Evolutionary conservation across 1,140 invertebrate species (phyloP).

Genomic region (Liolophura sinensis): DNA sequence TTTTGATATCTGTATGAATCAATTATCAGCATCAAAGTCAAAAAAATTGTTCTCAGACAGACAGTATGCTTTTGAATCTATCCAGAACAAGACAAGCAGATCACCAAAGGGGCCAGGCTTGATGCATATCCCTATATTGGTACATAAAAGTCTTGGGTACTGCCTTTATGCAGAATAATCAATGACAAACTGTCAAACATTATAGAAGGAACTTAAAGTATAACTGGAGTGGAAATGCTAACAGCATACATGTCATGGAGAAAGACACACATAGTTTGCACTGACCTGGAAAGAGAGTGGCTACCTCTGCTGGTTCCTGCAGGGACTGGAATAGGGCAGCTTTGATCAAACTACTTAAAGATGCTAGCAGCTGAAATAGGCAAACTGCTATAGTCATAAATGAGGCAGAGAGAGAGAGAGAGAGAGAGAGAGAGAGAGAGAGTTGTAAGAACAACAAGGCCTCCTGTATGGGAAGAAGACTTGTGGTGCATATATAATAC

Average conservation of each 20-base stretch:
- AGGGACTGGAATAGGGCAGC: constrained; percentile 28
- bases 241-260: neutral
- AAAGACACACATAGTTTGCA: neutral
- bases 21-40: no score
- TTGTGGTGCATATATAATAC: no score
- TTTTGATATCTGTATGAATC: no score
- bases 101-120: neutral
- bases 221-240: neutral
- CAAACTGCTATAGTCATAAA: constrained; percentile 7
- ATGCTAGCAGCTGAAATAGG: constrained; percentile 27
- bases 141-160: neutral
- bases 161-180: neutral
- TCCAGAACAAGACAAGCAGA: neutral
- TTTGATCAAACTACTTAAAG: constrained; percentile 23
- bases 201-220: constrained; percentile 4
- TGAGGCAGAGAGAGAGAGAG: no score
- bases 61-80: neutral
- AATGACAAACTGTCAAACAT: neutral
- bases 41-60: neutral
- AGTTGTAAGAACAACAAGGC: no score
- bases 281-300: constrained; percentile 34
- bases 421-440: no score
- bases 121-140: neutral
- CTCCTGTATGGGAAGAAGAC: no score
- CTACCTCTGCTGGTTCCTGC: constrained; percentile 19